Evolutionary conservation across 2,797 vertebrate genomes (phyloP), one percentile per base, ranked within the genome.

Genomic region (Cygnus olor): DNA sequence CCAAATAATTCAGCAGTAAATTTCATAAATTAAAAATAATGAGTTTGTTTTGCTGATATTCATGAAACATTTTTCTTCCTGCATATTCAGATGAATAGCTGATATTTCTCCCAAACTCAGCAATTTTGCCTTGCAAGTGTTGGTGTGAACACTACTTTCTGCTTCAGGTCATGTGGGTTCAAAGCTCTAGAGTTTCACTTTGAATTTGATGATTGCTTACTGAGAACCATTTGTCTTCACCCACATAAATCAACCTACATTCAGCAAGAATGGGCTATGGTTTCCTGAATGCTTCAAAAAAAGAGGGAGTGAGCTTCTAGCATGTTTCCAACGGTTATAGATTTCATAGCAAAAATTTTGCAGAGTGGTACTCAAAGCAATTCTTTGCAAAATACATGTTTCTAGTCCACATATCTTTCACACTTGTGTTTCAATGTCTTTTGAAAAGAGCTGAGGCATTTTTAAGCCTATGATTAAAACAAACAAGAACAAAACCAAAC

Each of bases 111-210:
- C 57, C 22, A 63, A 80, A 72, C 45, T 82, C 89, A 80, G 56
- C 27, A 86, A 54, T 78, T 95, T 88, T 92, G 19, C 56, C 73
- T 89, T 76, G 44, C 69, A 89, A 95, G 42, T 30, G 11, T 63
- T 94, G 61, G 58, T 93, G 92, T 91, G 89, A 95, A 79, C 70
- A 88, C 15, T 69, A 18, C 34, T 80, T 93, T 93, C 87, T 93
- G 76, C 92, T 95, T 89, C 68, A 93, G 93, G 90, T 96, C 93
- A 80, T 95, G 71, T 66, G 66, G 69, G 85, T 96, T 96, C 91
- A 96, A 94, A 95, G 58, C 34, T 85, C 92, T 94, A 80, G 85
- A 92, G 44, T 96, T 97, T 94, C 94, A 76, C 82, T 95, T 95
- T 79, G 82, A 92, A 77, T 96, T 81, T 95, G 94, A 51, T 95